These are phyloP conservation scores for Rattus rattus DNA, from an alignment of 2,113 vertebrate species.

Conservation along the genomic window DNA sequence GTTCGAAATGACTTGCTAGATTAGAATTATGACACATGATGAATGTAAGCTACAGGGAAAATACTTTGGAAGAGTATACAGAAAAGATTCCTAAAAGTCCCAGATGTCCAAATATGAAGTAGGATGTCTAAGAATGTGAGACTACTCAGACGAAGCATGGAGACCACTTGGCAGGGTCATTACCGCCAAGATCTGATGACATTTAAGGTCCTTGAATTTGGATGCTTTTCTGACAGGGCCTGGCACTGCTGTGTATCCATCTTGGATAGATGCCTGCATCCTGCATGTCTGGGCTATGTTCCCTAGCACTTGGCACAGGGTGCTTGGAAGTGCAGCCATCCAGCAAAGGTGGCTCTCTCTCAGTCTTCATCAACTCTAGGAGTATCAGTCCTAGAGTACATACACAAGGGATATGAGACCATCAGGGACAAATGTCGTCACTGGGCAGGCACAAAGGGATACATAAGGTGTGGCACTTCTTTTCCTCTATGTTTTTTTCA, in stretches of 20 bases:
- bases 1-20: conserved; percentile 60
- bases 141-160: not conserved
- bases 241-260: conserved; percentile 5
- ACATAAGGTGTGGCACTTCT: not conserved
- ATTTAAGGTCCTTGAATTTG: conserved; percentile 69
- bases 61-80: conserved; percentile 57
- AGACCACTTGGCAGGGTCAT: not conserved
- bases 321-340: conserved; percentile 17
- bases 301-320: conserved; percentile 60
- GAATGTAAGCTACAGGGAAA: conserved; percentile 48
- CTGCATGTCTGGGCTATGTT: conserved; percentile 54
- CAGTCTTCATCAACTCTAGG: not conserved
- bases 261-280: conserved; percentile 43
- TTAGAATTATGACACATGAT: conserved; percentile 62
- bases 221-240: conserved; percentile 50
- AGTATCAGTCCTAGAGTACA: no score
- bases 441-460: not conserved
- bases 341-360: conserved; percentile 42
- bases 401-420: not conserved
- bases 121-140: not conserved
- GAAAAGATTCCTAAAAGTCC: conserved; percentile 38
- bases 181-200: not conserved
- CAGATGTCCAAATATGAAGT: not conserved
- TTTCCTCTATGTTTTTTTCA: not conserved
- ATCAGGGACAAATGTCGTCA: not conserved